Conservation (phyloP, 2,797 vertebrate genomes). For the Petrocephalus sullivani region DNA sequence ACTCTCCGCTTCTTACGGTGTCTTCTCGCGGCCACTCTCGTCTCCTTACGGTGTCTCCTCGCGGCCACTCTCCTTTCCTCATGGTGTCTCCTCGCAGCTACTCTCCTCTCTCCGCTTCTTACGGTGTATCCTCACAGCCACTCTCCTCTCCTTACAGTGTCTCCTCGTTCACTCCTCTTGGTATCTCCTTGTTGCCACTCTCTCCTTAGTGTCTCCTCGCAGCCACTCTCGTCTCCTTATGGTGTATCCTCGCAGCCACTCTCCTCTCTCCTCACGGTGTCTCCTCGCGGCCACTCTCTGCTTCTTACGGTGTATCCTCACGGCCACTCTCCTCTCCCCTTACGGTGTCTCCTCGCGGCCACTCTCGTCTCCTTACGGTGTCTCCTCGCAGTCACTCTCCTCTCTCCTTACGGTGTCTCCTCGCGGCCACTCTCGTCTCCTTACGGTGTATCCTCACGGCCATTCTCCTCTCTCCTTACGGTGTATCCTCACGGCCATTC, state of each 20-base stretch:
- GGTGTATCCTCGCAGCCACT: fast-evolving
- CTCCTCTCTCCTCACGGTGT: not conserved
- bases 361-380: not conserved
- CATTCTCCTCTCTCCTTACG: not conserved
- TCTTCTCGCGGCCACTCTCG: too few relatives aligned
- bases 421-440: not conserved
- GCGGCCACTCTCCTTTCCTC: too few relatives aligned
- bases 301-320: too few relatives aligned
- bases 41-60: too few relatives aligned
- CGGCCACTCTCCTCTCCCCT: not conserved
- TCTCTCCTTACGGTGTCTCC: not conserved
- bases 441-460: not conserved
- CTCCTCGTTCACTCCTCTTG: not conserved
- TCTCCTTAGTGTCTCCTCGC: not conserved
- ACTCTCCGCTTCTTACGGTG: too few relatives aligned
- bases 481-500: too few relatives aligned
- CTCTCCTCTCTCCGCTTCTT: too few relatives aligned
- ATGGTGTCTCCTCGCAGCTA: too few relatives aligned
- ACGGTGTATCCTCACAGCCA: not conserved
- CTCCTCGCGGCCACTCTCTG: not conserved
- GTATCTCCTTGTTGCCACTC: too few relatives aligned
- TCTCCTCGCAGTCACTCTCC: too few relatives aligned
- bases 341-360: not conserved
- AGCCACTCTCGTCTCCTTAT: not conserved
- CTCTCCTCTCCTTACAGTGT: not conserved